A percentile compares a stretch with the other conserved stretches of the same genome.
Evolutionary conservation across 2,888 invertebrate species (phyloP).

Genomic region (Nymphalis urticae): DNA sequence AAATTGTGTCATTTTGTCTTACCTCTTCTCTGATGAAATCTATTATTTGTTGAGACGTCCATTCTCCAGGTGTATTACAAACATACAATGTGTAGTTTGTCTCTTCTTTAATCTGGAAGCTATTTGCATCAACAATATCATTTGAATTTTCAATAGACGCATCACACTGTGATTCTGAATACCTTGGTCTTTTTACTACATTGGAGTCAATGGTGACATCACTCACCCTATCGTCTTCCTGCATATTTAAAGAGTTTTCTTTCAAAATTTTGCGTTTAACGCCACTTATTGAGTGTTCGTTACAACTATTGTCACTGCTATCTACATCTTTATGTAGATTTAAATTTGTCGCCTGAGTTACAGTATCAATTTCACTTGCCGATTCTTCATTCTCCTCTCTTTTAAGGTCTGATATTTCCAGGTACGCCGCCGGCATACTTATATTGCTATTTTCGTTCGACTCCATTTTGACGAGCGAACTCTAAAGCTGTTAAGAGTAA

Average conservation of each 20-base stretch:
- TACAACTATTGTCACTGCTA: constrained; percentile 3
- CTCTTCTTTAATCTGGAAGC: constrained; percentile 1
- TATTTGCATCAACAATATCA: constrained; percentile 8
- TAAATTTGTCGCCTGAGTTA: not conserved
- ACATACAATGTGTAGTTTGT: constrained; percentile 22
- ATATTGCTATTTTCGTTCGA: constrained; percentile 28
- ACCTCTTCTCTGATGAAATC: constrained; percentile 37
- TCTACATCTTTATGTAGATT: constrained; percentile 10
- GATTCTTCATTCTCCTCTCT: constrained; percentile 18
- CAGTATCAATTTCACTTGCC: constrained; percentile 6
- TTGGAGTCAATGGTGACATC: constrained; percentile 27
- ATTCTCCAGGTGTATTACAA: constrained; percentile 33
- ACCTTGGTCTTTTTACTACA: constrained; percentile 31
- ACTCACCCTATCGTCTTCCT: constrained; percentile 25
- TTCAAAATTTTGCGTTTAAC: constrained; percentile 29
- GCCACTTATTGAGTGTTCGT: constrained; percentile 11
- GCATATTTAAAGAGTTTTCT: constrained; percentile 22
- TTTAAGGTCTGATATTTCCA: constrained; percentile 20
- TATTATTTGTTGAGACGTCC: constrained; percentile 36
- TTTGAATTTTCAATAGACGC: constrained; percentile 10
- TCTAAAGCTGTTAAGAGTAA: not conserved
- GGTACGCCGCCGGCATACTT: constrained; percentile 17
- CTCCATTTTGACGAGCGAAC: constrained; percentile 22
- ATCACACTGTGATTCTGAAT: constrained; percentile 31
- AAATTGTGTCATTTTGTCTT: constrained; percentile 5